Percentiles rank a stretch among this genome's conserved stretches.
Evolutionary conservation across 2,888 invertebrate species (phyloP).

Genomic region (Steromphala cineraria): DNA sequence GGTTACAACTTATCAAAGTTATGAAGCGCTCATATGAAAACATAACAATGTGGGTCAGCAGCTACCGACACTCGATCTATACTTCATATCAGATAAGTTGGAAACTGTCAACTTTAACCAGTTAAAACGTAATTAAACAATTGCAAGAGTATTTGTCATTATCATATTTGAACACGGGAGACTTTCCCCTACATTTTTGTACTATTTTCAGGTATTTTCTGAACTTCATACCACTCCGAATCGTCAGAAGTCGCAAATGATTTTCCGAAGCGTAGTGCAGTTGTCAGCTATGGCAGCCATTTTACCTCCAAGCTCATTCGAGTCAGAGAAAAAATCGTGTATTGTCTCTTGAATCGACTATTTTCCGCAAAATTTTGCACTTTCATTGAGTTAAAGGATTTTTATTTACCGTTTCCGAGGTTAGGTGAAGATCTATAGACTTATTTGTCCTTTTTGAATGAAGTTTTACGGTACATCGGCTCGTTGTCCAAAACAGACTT

Average conservation of each 20-base stretch:
- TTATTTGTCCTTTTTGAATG: not conserved
- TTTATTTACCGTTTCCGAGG: no score
- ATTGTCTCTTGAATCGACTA: no score
- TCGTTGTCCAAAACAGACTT: conserved; percentile 10
- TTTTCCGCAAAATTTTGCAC: no score
- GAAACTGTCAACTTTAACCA: not conserved
- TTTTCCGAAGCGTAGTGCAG: not conserved
- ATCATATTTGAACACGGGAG: not conserved
- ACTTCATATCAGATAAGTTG: conserved; percentile 4
- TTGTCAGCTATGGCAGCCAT: not conserved
- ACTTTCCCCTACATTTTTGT: not conserved
- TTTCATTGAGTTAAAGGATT: no score
- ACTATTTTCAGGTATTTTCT: not conserved
- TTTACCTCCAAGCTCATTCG: not conserved
- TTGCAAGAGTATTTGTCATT: not conserved
- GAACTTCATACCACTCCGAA: not conserved
- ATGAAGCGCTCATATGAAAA: no score
- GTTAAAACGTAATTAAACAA: not conserved
- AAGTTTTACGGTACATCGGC: not conserved
- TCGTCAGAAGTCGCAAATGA: not conserved
- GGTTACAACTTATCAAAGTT: no score
- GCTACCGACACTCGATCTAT: not conserved
- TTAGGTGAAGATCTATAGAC: no score
- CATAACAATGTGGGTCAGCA: not conserved
- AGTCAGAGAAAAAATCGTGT: no score